Evolutionary conservation across 1,140 invertebrate genomes (phyloP).

Genomic region (Papilio dardanus): DNA sequence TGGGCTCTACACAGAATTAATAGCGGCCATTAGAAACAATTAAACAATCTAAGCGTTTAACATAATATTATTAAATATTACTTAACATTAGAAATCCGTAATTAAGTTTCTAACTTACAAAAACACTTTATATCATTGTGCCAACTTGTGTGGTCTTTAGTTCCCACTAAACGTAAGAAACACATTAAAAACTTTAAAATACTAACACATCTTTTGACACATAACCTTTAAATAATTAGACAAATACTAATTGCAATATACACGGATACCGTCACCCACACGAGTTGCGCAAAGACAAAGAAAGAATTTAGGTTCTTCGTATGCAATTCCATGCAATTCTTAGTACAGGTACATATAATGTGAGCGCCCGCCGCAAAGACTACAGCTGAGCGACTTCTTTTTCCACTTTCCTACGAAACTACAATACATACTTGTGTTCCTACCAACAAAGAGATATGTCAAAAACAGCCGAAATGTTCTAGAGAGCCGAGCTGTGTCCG

Average conservation of each 20-base stretch:
- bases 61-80: no score
- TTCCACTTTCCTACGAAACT: no score
- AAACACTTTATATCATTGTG: no score
- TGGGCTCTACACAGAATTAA: neutral
- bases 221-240: constrained; percentile 1
- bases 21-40: neutral
- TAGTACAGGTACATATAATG: no score
- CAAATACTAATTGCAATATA: constrained; percentile 4
- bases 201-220: neutral
- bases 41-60: neutral
- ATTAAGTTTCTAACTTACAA: neutral
- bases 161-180: neutral
- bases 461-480: no score
- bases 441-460: no score
- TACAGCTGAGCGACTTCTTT: no score
- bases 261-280: neutral
- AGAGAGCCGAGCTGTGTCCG: no score
- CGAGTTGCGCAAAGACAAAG: neutral
- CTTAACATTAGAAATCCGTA: neutral
- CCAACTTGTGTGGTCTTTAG: neutral
- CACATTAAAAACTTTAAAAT: neutral
- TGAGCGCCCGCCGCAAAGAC: no score
- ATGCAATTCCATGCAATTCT: no score
- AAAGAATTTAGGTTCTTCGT: no score
- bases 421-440: no score